Evolutionary conservation across 2,113 vertebrate genomes (phyloP), one percentile per base, ranked within the genome.

Genomic region (Porphyrio hochstetteri): DNA sequence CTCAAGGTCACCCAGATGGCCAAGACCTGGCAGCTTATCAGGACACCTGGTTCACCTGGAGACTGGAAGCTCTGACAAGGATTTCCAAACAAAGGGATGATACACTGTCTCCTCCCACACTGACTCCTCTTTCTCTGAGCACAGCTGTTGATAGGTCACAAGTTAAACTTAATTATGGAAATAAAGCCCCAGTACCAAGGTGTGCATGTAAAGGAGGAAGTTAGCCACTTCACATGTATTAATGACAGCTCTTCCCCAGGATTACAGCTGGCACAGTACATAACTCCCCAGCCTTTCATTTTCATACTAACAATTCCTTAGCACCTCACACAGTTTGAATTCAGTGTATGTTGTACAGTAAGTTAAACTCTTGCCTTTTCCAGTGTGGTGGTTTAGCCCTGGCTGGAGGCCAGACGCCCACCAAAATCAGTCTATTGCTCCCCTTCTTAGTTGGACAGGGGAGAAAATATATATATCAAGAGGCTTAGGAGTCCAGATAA

Each of bases 331-430:
- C 61, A 24, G 35, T 40, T 28, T 44, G 69, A 65, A 55, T 46
- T 75, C 70, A 86, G 29, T 38, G 11, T 13, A 61, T 48, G 64
- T 7, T 65, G n/a, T 12, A 78, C 1, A 21, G 15, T 16, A 90
- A 82, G 76, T 40, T 33, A 40, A 93, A 40, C 31, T 74, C 96
- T 98, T 93, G 99, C 99, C 98, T 99, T 99, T 97, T 99, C 99
- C 48, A 99, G 27, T n/a, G n/a, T n/a, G n/a, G n/a, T n/a, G n/a
- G n/a, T n/a, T n/a, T n/a, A n/a, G n/a, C n/a, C n/a, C n/a, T n/a
- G n/a, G n/a, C n/a, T n/a, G n/a, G n/a, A n/a, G n/a, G n/a, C n/a
- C n/a, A n/a, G n/a, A n/a, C n/a, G n/a, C n/a, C n/a, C n/a, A n/a
- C n/a, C n/a, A n/a, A n/a, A n/a, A n/a, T n/a, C n/a, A n/a, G n/a